These are phyloP conservation scores for Cryptotermes secundus DNA, from an alignment of 1,140 invertebrate species.

Conservation along the genomic window DNA sequence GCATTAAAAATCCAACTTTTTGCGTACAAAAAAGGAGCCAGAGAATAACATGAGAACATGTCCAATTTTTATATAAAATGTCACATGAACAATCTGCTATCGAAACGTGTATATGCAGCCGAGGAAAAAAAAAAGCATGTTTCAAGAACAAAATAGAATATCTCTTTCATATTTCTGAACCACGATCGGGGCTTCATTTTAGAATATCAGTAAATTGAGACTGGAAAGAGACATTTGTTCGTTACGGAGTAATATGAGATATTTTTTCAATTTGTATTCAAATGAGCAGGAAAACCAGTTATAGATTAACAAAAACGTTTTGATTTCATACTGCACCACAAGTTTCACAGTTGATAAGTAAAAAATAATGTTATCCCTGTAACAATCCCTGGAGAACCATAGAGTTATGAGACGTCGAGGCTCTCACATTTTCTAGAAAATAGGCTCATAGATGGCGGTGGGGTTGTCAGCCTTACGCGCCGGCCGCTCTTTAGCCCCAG, in stretches of 20 bases:
- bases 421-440: no score
- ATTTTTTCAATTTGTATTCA: conserved; percentile 1
- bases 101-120: neutral
- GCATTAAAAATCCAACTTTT: no score
- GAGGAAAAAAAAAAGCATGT: neutral
- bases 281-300: neutral
- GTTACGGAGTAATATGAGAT: neutral
- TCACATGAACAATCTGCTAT: neutral
- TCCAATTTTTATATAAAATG: neutral
- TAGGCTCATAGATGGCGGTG: no score
- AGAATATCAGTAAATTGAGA: neutral
- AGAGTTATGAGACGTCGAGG: no score
- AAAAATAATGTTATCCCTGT: no score
- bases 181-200: neutral
- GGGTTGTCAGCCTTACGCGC: no score
- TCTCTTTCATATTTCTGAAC: neutral
- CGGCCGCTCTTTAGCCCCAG: no score
- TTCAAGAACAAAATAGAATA: neutral
- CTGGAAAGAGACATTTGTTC: neutral
- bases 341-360: no score
- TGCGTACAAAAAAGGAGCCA: no score
- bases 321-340: neutral
- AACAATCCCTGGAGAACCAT: no score
- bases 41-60: neutral
- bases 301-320: neutral